Base-by-base conservation (phyloP, 2,113 vertebrate species). In the Macroglossus sobrinus region DNA sequence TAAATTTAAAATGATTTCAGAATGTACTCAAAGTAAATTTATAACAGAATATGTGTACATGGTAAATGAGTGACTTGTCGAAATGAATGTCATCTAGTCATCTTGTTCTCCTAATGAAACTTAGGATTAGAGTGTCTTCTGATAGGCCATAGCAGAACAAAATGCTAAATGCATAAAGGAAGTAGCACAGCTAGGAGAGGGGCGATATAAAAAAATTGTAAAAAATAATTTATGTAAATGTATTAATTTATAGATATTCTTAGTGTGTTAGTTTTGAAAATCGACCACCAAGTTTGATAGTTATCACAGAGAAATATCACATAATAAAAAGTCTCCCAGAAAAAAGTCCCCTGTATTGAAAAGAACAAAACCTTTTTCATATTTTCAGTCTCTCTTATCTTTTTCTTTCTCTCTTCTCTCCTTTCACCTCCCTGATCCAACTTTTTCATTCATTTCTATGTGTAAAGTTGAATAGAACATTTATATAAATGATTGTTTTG, bases 11-110 rank as follows among this genome's bases (percentile, higher is more conserved):
- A 66, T 90, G 30, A 82, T 71, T 91, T 82, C 63, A 59, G 74
- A 80, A 75, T 94, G 24, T 75, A 10, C 13, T 94, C 47, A 66
- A 22, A 84, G 64, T 94, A 93, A 75, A 63, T 87, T 47, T 86
- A 0, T 81, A 84, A 43, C 16, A 87, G 28, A 7, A 45, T 68
- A 55, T 71, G 16, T 6, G 61, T 69, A 13, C 33, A 71, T 53
- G 79, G 2, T 59, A 35, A 94, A 84, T 61, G 87, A 87, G 12
- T 75, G 81, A 72, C 43, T 75, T 61, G 14, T 40, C 89, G 71
- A 92, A 59, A 84, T 55, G 40, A 80, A 66, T 40, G n/a, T 45
- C 69, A 38, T 33, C 4, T 19, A 64, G 50, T 55, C 24, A 86
- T 16, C 2, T 3, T 7, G 61, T 57, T n/a, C 35, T 68, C 15